Base-by-base conservation (phyloP, 2,888 invertebrate genomes). In the Pammene aurita region DNA sequence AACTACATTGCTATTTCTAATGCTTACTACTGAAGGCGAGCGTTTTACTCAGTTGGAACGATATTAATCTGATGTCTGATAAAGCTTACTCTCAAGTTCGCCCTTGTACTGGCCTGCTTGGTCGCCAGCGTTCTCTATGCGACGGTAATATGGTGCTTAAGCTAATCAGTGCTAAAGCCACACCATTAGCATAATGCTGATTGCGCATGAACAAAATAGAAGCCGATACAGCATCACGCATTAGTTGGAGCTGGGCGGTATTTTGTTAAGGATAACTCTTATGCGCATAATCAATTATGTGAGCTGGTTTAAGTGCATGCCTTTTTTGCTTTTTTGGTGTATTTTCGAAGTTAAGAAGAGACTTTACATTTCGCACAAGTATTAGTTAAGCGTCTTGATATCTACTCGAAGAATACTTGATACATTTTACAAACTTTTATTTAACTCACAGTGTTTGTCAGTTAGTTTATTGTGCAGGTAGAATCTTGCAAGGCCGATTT, bases 161-260 rank as follows among this genome's bases (percentile, higher is more conserved):
- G 74, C 78, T 80, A 79, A 81, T 80, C 77, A 75, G 77, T 72
- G 66, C 72, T 80, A 78, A 81, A 77, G 80, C 77, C 75, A 67
- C 64, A 66, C 78, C 74, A 82, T 80, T 82, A 80, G 75, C 72
- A 61, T 80, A 78, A 76, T 67, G 72, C 75, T 66, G 68, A 72
- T 60, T 66, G 70, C 62, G 62, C 66, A 60, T 52, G 54, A 66
- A 70, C 73, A 72, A 71, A 70, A 52, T 56, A 67, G 66, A 71
- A 69, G 66, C 50, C 50, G 71, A 71, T 70, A 66, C 60, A 48
- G 57, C 52, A 42, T 41, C 52, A 34, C 55, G 44, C 35, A 52
- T 60, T 57, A 57, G 58, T 46, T 13, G 35, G 57, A 14, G 48
- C 48, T 14, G 38, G 50, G 38, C 14, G 61, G 62, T 62, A 52